Conservation (phyloP, 1,140 invertebrate genomes). For the Zaprionus tsacasi region DNA sequence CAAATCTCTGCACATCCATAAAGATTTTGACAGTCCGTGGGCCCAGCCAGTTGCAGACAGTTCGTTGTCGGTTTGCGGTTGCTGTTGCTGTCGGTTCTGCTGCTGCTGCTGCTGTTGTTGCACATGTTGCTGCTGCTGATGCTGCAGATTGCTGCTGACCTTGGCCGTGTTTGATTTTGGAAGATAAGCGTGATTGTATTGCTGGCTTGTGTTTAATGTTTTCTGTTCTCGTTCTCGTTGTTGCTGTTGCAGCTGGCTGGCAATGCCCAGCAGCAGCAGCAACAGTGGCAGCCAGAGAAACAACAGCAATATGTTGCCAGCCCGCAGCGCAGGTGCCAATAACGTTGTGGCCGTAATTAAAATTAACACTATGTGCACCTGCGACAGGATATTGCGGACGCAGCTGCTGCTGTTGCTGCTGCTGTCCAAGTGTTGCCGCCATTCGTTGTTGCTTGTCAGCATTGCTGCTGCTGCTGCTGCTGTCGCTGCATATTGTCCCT, state of each 20-base stretch:
- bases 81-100: constrained; percentile 36
- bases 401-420: constrained; percentile 18
- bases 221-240: constrained; percentile 25
- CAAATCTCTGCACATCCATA: constrained; percentile 78
- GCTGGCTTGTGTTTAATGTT: constrained; percentile 26
- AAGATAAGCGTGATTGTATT: constrained; percentile 76
- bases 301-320: constrained; percentile 41
- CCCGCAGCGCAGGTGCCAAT: constrained; percentile 36
- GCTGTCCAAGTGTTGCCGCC: constrained; percentile 32
- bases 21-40: constrained; percentile 64
- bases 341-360: constrained; percentile 34
- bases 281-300: constrained; percentile 49
- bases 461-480: constrained; percentile 26
- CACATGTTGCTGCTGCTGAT: constrained; percentile 27
- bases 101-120: constrained; percentile 25
- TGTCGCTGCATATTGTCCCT: constrained; percentile 64
- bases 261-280: constrained; percentile 51
- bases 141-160: constrained; percentile 54
- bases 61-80: constrained; percentile 60
- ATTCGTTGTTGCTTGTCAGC: constrained; percentile 27
- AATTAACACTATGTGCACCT: constrained; percentile 43
- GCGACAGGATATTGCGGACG: constrained; percentile 61
- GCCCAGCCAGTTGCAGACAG: constrained; percentile 32
- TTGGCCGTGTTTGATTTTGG: constrained; percentile 62
- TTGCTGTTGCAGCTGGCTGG: constrained; percentile 31